Conservation (phyloP, 2,797 vertebrate genomes). For the Florisuga fusca region DNA sequence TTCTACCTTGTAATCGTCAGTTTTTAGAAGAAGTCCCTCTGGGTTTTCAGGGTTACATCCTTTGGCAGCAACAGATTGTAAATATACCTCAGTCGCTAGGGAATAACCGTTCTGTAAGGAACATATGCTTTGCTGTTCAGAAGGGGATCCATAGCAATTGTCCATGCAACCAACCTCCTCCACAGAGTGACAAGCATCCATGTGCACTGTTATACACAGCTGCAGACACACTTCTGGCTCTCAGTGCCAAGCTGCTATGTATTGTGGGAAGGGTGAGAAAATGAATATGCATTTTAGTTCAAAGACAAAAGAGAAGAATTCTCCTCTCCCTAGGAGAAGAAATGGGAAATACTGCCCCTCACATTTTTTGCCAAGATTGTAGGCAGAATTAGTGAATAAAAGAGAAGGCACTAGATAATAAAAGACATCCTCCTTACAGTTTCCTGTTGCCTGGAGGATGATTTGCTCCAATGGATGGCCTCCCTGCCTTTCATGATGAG, state of each 20-base stretch:
- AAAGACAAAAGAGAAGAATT: neutral
- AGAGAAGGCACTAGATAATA: conserved; percentile 44
- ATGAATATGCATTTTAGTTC: neutral
- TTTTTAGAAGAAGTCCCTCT: neutral
- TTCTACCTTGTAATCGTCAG: neutral
- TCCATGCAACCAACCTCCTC: neutral
- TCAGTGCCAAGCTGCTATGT: neutral
- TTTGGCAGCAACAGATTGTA: neutral
- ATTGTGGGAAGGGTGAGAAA: neutral
- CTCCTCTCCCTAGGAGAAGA: neutral
- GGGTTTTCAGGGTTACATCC: neutral
- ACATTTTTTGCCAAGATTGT: conserved; percentile 46
- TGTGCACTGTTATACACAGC: neutral
- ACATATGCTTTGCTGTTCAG: neutral
- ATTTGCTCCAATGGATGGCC: conserved; percentile 65
- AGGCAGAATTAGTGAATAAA: conserved; percentile 56
- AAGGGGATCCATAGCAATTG: neutral
- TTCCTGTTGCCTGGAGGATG: conserved; percentile 67
- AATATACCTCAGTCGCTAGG: neutral
- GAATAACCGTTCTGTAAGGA: neutral
- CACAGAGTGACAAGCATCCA: neutral
- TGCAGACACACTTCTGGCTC: neutral
- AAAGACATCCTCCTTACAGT: conserved; percentile 52
- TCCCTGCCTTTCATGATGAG: conserved; percentile 65
- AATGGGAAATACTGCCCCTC: conserved; percentile 3